Evolutionary conservation across 2,797 vertebrate species (phyloP).

Genomic region (Crocodylus rhombifer): DNA sequence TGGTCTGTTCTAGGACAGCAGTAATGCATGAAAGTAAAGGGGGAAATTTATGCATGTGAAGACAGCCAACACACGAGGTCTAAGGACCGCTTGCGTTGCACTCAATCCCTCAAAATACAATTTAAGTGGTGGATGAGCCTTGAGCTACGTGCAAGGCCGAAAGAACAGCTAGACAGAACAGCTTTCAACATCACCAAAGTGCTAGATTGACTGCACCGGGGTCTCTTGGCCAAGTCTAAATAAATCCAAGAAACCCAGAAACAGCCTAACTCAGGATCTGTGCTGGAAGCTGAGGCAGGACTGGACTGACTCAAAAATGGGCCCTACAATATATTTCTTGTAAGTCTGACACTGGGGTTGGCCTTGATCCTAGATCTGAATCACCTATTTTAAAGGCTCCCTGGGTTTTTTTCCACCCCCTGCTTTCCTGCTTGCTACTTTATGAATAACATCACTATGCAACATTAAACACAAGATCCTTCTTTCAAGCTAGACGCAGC

Average conservation of each 20-base stretch:
- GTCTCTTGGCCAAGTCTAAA: background rate
- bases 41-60: background rate
- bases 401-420: background rate
- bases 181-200: background rate
- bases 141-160: background rate
- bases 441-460: conserved; percentile 31
- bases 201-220: fast-evolving
- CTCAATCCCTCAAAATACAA: background rate
- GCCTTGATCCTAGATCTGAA: background rate
- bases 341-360: background rate
- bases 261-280: background rate
- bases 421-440: background rate
- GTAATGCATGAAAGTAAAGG: background rate
- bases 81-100: fast-evolving
- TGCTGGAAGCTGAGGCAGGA: fast-evolving
- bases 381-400: background rate
- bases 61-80: background rate
- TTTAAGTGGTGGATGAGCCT: background rate
- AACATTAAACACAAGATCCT: background rate
- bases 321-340: background rate
- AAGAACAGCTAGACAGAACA: background rate
- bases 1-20: background rate
- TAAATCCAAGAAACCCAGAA: background rate
- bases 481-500: background rate
- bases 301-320: background rate